Conservation (phyloP, 2,113 vertebrate species). For the Pantherophis guttatus region DNA sequence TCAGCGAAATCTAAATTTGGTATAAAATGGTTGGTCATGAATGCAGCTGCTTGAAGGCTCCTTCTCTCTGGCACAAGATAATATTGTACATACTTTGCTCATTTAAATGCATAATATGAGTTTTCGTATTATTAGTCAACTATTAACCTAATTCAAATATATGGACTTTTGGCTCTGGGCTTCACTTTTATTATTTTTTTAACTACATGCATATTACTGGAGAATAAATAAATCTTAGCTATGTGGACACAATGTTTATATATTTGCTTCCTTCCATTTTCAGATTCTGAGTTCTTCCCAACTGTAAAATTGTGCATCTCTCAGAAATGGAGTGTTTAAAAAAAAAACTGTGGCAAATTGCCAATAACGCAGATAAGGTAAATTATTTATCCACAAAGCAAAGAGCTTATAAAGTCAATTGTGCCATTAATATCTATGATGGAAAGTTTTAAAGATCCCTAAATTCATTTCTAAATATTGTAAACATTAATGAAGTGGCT, state of each 20-base stretch:
- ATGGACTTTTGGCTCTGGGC: background rate
- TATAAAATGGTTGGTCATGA: too few relatives aligned
- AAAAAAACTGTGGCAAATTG: slow-evolving; percentile 1
- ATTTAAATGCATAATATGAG: background rate
- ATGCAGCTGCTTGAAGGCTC: too few relatives aligned
- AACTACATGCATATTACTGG: background rate
- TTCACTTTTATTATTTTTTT: background rate
- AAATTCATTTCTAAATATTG: slow-evolving; percentile 48
- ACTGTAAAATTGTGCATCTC: background rate
- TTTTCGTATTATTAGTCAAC: background rate
- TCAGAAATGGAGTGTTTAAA: slow-evolving; percentile 1
- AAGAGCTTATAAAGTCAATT: slow-evolving; percentile 49
- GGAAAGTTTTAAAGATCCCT: slow-evolving; percentile 44
- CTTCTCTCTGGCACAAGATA: too few relatives aligned
- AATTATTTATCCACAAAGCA: slow-evolving; percentile 47
- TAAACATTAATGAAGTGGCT: slow-evolving; percentile 51
- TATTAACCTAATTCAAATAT: background rate
- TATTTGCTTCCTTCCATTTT: background rate
- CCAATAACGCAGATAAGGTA: slow-evolving; percentile 27
- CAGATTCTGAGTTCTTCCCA: background rate
- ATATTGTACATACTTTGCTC: background rate
- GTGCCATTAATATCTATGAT: slow-evolving; percentile 37
- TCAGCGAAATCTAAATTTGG: too few relatives aligned
- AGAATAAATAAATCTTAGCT: background rate
- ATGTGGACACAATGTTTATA: background rate